Evolutionary conservation across 2,113 vertebrate genomes (phyloP), one percentile per base, ranked within the genome.

Genomic region (Muscicapa adusta): DNA sequence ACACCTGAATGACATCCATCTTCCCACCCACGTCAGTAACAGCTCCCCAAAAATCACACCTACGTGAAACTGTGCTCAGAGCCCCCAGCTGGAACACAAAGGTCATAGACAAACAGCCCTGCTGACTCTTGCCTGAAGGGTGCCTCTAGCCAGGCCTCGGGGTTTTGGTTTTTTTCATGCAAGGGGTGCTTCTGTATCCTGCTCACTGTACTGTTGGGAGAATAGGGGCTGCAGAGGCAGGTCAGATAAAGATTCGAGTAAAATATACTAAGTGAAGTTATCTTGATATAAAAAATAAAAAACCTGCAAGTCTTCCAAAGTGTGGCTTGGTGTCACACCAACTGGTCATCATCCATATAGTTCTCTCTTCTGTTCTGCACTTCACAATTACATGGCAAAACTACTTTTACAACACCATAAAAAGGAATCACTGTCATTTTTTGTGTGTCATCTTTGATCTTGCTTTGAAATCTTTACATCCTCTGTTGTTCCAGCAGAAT

Each of bases 21-120:
- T 65, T n/a, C 78, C 48, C 62, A 36, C 17, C 38, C 6, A 16
- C 12, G 4, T 25, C 31, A 73, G 22, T 65, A 71, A 50, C 74
- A 57, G 66, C 26, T 67, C 58, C 61, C 62, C 2, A 18, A 23
- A 65, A 45, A 22, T 50, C 12, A n/a, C 65, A 53, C 0, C 0
- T 1, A 12, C 0, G 0, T 38, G 42, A 33, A 14, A 71, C 50
- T 28, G 2, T 0, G 1, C 13, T 2, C 3, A 1, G 23, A 62
- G 51, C 2, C 17, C 0, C 0, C 2, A 3, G 36, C 80, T 58
- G 61, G 17, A 68, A 68, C 11, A 40, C 36, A 0, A 54, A 25
- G 17, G 10, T 11, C 17, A 8, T 0, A 5, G 2, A 31, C 33
- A 50, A 33, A 73, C n/a, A 29, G 42, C 47, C 38, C 42, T 45